Evolutionary conservation across 2,797 vertebrate genomes (phyloP), one percentile per base, ranked within the genome.

Genomic region (Silurus aristotelis): DNA sequence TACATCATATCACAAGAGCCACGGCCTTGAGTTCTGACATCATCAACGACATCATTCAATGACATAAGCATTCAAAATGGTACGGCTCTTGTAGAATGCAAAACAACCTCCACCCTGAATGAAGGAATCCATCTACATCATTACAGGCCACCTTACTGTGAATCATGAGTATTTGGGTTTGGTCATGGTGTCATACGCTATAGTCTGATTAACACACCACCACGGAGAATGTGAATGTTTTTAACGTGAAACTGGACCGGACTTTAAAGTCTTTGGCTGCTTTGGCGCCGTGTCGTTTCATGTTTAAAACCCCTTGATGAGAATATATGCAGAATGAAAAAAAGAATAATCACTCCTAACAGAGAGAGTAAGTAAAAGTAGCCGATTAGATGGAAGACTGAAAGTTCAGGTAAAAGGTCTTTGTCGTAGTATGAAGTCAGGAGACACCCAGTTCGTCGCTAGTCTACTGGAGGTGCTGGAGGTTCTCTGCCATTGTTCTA

Each of bases 391-490:
- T 5, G 61, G 43, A 80, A 25, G 78, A 64, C 38, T 5, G 76
- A 70, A 79, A 73, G n/a, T 15, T 84, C 31, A 70, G 92, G 84
- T 92, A 91, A 93, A 75, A 93, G 90, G 84, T 91, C 90, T 92
- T 90, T 90, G 88, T 86, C 90, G 90, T 82, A 90, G 83, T 82
- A 71, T 87, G 90, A 89, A 77, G 88, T 90, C 86, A 88, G 81
- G 75, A 87, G 79, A 90, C 64, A 38, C 38, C 27, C 84, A 68
- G 52, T 83, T 83, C 85, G 0, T 48, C 78, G 92, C 90, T 98
- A 99, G 91, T 99, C 97, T 90, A 99, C 91, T 67, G 98, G 96
- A 76, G 98, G 98, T 48, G 96, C 95, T 86, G 98, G 98, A 68
- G 98, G 98, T 68, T 96, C 97, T 92, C 95, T 93, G 85, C 93